Evolutionary conservation across 2,113 vertebrate species (phyloP).

Genomic region (Eolophus roseicapilla): DNA sequence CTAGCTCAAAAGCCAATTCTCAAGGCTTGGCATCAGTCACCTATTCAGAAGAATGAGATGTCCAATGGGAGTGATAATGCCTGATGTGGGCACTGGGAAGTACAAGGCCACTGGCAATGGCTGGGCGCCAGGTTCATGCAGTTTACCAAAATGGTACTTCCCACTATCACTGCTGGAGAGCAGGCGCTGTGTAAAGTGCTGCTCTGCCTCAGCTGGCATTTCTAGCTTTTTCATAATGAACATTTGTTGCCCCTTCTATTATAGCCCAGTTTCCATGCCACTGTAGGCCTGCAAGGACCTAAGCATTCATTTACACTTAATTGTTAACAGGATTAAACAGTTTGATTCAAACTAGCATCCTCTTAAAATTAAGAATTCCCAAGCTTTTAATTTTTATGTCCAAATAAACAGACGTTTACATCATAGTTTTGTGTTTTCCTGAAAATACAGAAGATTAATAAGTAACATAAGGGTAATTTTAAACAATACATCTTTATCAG

Average conservation of each 20-base stretch:
- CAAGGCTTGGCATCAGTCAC: not conserved
- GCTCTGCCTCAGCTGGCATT: not conserved
- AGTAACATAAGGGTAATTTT: not conserved
- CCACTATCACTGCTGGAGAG: accelerated
- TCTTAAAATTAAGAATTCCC: not conserved
- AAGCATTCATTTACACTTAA: not conserved
- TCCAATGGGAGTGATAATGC: not conserved
- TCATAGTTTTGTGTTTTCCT: not conserved
- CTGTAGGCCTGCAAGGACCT: not conserved
- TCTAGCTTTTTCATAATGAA: not conserved
- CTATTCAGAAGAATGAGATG: not conserved
- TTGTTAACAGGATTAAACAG: not conserved
- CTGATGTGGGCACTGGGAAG: not conserved
- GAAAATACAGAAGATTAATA: not conserved
- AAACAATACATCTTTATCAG: not conserved
- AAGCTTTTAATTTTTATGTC: not conserved
- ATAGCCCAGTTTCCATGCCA: not conserved
- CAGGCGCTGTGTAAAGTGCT: not conserved
- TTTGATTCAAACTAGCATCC: not conserved
- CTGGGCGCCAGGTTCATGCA: not conserved
- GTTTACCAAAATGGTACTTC: not conserved
- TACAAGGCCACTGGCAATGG: not conserved
- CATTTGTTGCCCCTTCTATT: not conserved
- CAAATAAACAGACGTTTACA: not conserved
- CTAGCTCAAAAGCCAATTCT: not conserved